phyloP scores from a whole-genome alignment of 2,113 vertebrate species.

The Cheilinus undulatus region DNA sequence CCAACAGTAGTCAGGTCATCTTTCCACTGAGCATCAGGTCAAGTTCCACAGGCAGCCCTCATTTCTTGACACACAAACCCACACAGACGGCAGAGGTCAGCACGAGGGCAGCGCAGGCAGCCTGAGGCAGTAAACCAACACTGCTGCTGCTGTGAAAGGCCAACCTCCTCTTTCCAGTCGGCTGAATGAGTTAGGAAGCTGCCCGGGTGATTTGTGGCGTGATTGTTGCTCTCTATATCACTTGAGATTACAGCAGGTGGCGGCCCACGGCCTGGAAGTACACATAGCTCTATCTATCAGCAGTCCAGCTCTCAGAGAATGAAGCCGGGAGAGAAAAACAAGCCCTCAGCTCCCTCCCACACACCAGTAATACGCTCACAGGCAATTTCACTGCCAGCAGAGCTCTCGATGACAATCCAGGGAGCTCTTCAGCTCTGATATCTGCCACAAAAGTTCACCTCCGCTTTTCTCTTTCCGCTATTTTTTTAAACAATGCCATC shows the following conservation, averaged over 20 bases:
- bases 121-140: constrained; percentile 74
- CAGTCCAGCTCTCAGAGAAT: constrained; percentile 64
- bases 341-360: constrained; percentile 76
- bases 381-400: constrained; percentile 82
- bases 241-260: constrained; percentile 79
- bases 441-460: constrained; percentile 80
- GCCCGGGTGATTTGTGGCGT: constrained; percentile 74
- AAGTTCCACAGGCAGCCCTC: constrained; percentile 69
- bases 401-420: constrained; percentile 84
- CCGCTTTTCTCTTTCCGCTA: constrained; percentile 70
- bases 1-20: constrained; percentile 67
- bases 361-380: constrained; percentile 76
- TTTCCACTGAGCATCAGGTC: constrained; percentile 72
- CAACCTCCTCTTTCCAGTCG: constrained; percentile 72
- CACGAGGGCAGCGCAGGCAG: constrained; percentile 52
- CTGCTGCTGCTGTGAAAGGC: constrained; percentile 69
- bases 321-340: constrained; percentile 75
- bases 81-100: constrained; percentile 74
- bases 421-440: constrained; percentile 85
- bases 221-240: constrained; percentile 77
- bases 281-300: constrained; percentile 66
- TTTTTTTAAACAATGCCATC: constrained; percentile 78
- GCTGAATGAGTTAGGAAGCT: constrained; percentile 70
- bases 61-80: constrained; percentile 73
- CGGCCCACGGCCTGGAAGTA: constrained; percentile 66